These are phyloP conservation scores for Otolemur crassicaudatus DNA, from an alignment of 2,797 vertebrate genomes.

Conservation along the genomic window DNA sequence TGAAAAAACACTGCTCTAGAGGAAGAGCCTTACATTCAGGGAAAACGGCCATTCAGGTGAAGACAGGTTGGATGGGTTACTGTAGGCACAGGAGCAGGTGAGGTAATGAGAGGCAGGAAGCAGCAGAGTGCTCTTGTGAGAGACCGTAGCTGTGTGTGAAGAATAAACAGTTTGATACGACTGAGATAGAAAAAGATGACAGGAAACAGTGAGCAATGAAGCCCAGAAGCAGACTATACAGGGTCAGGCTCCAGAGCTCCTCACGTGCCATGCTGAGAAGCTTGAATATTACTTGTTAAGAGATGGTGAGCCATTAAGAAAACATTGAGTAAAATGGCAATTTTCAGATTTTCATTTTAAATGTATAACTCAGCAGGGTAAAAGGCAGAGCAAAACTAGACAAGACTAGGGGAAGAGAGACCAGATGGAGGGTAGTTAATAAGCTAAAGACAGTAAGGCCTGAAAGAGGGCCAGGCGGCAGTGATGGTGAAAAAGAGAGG, in stretches of 20 bases:
- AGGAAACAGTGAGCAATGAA: neutral
- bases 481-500: neutral
- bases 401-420: neutral
- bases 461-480: neutral
- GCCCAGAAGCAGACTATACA: neutral
- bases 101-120: neutral
- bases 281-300: neutral
- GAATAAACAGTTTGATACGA: neutral
- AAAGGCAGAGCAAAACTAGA: neutral
- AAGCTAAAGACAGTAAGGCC: neutral
- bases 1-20: too few species aligned
- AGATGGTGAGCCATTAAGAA: neutral
- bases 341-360: constrained; percentile 27
- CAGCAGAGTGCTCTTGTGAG: neutral
- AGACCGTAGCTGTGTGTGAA: neutral
- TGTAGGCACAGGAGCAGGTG: neutral
- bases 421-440: neutral
- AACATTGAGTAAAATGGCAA: constrained; percentile 5
- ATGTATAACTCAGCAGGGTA: neutral
- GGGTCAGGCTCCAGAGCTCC: neutral
- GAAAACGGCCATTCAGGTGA: neutral
- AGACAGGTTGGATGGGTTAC: neutral
- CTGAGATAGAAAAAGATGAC: neutral
- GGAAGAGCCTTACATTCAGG: neutral
- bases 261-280: neutral